Base-by-base conservation (phyloP, 2,888 invertebrate genomes). In the Ametastegia equiseti region DNA sequence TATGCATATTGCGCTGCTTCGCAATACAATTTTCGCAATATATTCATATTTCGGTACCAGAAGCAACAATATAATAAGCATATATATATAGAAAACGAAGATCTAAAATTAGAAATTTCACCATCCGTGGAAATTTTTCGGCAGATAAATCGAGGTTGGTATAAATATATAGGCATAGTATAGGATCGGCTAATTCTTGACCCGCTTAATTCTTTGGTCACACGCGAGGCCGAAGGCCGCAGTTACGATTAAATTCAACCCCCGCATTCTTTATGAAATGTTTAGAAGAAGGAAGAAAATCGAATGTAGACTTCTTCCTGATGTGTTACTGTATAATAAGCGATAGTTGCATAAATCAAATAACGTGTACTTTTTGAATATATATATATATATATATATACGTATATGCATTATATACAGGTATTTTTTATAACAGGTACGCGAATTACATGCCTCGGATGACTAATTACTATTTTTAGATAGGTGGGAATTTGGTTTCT, bases 171-270 rank as follows among this genome's bases (percentile, higher is more conserved):
- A n/a, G n/a, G n/a, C n/a, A n/a, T n/a, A n/a, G n/a, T n/a, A 30
- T 11, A 33, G 11, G 19, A 75, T 75, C 73, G 19, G 54, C 3
- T 54, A 9, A 36, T 54, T 75, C 54, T 75, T 75, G 33, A 54
- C 50, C 54, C 36, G 54, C 23, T 54, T 54, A 75, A 75, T 75
- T 30, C 75, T 75, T 75, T 54, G 75, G 19, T 75, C 19, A 54
- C 75, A 50, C 50, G 50, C 50, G 13, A 75, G 33, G 45, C 19
- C 36, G 11, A 33, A 75, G 75, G 50, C 50, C 54, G 23, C 33
- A 75, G 5, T 36, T 19, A 27, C 54, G 27, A 45, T 75, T 27
- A 54, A 75, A 54, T 39, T 75, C 50, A 33, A 75, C 75, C 50
- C 50, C 75, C 75, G 75, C 50, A 36, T 36, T 75, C 13, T 54